A percentile compares a stretch with the other conserved stretches of the same genome.
phyloP scores from a whole-genome alignment of 2,888 invertebrate genomes.

The Callyntrura sp. region DNA sequence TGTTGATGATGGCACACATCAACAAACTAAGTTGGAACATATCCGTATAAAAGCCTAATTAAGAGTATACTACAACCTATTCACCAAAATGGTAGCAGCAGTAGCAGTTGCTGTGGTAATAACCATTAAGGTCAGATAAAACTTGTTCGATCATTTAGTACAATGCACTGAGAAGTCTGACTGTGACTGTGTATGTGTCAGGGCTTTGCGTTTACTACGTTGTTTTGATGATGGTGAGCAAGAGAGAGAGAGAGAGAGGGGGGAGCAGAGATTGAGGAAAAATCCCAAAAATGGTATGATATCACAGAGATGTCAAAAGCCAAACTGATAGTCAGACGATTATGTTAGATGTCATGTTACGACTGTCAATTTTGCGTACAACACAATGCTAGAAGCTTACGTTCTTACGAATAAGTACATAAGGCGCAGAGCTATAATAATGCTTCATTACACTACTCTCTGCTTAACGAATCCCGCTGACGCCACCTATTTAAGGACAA shows the following conservation, averaged over 20 bases:
- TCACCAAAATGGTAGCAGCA: not conserved
- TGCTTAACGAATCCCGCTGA: no score
- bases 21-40: slow-evolving; percentile 2
- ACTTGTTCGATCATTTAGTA: slow-evolving; percentile 29
- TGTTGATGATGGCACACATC: not conserved
- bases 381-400: no score
- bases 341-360: slow-evolving; percentile 54
- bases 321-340: slow-evolving; percentile 55
- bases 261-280: not conserved
- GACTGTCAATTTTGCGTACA: slow-evolving; percentile 35
- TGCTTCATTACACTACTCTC: no score
- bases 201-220: no score
- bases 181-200: not conserved
- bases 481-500: no score
- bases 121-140: slow-evolving; percentile 49
- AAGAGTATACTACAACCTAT: no score
- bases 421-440: no score
- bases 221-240: no score
- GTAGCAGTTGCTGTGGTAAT: not conserved
- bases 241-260: not conserved
- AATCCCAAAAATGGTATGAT: slow-evolving; percentile 42
- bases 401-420: no score
- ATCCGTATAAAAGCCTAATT: no score
- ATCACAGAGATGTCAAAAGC: slow-evolving; percentile 31
- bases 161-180: not conserved